Evolutionary conservation across 1,140 invertebrate species (phyloP), one percentile per base, ranked within the genome.

Genomic region (Kradibia gibbosae): DNA sequence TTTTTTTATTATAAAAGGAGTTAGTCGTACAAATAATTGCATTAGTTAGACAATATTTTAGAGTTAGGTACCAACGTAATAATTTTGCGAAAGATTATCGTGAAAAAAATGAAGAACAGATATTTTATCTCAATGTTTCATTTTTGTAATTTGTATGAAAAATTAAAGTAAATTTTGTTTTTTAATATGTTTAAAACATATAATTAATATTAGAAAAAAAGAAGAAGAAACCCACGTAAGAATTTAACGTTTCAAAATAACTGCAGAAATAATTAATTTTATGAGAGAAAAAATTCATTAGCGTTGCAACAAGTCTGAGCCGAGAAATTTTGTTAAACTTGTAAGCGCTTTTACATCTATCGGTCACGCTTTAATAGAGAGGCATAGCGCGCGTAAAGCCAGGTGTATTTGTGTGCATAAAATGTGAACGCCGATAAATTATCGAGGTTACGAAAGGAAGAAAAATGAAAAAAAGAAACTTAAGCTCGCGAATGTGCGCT

Each of bases 21-120:
- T 80, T 60, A 72, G n/a, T 34, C 7, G 34, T 70, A 79, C 57
- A 36, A 72, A 20, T 72, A 72, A 48, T 72, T 79, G 53, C 25
- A 28, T 34, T 48, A 48, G 60, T 34, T 72, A 72, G 34, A 39
- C 70, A 78, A 60, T 78, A 78, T 25, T 55, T 20, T 70, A 78
- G 65, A 39, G 67, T 70, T 71, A 39, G 20, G 17, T 55, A n/a
- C 48, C 45, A 48, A 45, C 15, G 62, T 57, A 34, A 74, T 65
- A 80, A 74, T 74, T 62, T 80, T 65, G 57, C 13, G 31, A 80
- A 80, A 80, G n/a, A 73, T 73, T 50, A 57, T 60, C n/a, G 25
- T 80, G 8, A 67, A 77, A 62, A 77, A 39, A 42, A 25, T 62
- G 31, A 62, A 36, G 8, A 28, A 67, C 8, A 45, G 3, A 28